Conservation (phyloP, 2,888 invertebrate species). For the Acleris holmiana region DNA sequence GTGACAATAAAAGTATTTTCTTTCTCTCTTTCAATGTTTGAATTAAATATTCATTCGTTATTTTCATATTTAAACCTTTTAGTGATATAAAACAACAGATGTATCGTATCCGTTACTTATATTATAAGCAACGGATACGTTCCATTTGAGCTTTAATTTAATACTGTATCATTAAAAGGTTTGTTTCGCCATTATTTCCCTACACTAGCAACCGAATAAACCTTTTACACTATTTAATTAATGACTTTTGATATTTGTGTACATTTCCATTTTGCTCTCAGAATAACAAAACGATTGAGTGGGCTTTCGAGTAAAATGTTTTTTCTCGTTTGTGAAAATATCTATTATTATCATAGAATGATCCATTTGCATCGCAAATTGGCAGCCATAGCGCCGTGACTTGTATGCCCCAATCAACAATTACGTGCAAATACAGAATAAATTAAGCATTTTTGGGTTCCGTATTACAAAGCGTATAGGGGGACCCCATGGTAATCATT, state of each 20-base stretch:
- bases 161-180: no score
- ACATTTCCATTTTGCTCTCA: slow-evolving; percentile 7
- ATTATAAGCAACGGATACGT: no score
- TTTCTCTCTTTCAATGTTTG: no score
- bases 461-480: background rate
- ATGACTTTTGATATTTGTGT: slow-evolving; percentile 26
- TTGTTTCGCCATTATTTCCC: no score
- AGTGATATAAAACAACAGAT: no score
- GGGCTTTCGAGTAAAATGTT: slow-evolving; percentile 26
- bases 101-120: no score
- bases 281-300: slow-evolving; percentile 17
- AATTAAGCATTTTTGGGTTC: slow-evolving; percentile 3
- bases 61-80: no score
- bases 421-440: slow-evolving; percentile 7
- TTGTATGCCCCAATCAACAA: slow-evolving; percentile 27
- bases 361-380: slow-evolving; percentile 31
- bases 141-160: no score
- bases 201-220: background rate
- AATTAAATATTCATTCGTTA: background rate
- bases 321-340: slow-evolving; percentile 13
- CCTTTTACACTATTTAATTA: slow-evolving; percentile 12
- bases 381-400: slow-evolving; percentile 3
- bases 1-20: no score
- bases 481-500: no score
- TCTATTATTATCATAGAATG: slow-evolving; percentile 21